Conservation (phyloP, 2,113 vertebrate genomes). For the Pogonocichla stellata region DNA sequence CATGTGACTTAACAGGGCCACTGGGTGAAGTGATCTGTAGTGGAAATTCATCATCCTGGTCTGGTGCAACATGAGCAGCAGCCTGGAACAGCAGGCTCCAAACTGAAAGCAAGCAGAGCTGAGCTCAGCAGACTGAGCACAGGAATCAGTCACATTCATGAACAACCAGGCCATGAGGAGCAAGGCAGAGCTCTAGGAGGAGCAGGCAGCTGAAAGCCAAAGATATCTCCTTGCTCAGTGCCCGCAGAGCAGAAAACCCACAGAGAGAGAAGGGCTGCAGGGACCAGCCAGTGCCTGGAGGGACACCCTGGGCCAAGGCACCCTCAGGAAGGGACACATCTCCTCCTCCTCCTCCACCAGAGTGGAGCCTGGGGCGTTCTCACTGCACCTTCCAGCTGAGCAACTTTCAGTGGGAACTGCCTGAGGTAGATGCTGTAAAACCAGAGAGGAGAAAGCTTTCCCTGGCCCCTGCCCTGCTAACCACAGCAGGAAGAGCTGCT, state of each 20-base stretch:
- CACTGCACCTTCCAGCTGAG: neutral
- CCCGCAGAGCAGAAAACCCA: neutral
- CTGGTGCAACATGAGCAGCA: accelerated
- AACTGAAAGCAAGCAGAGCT: neutral
- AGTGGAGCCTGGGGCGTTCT: accelerated
- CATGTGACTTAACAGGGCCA: accelerated
- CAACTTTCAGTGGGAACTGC: neutral
- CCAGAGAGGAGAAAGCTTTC: neutral
- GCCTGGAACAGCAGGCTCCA: neutral
- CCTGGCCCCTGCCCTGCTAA: slow-evolving; percentile 20
- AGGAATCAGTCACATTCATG: neutral
- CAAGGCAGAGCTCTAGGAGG: neutral
- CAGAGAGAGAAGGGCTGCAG: neutral
- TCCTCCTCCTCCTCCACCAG: neutral
- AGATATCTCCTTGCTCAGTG: neutral
- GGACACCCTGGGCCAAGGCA: neutral
- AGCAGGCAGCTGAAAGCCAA: neutral
- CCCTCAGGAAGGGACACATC: neutral
- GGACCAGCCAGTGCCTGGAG: neutral
- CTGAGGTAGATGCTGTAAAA: neutral
- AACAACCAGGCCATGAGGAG: neutral
- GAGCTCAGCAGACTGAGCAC: neutral
- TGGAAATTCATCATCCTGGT: neutral
- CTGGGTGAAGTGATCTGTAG: accelerated
- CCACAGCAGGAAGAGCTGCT: slow-evolving; percentile 64